A percentile compares a stretch with the other conserved stretches of the same genome.
These are phyloP conservation scores for Epinephelus coioides DNA, from an alignment of 2,797 vertebrate genomes.

Conservation along the genomic window DNA sequence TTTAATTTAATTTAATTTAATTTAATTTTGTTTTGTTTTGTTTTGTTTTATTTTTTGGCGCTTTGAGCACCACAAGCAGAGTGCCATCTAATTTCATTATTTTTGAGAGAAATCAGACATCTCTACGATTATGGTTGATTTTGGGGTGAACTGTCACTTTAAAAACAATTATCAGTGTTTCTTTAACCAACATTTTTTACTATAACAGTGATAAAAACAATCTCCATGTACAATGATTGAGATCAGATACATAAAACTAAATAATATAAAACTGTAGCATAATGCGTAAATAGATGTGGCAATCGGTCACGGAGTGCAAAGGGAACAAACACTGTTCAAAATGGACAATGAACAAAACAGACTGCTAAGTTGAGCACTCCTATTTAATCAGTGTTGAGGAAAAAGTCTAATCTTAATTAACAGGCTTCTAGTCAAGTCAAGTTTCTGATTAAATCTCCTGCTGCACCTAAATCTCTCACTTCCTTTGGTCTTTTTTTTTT, in stretches of 20 bases:
- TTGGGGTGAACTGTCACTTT: too few relatives aligned
- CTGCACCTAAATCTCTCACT: slow-evolving; percentile 23
- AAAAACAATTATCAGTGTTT: too few relatives aligned
- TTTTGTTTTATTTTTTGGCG: too few relatives aligned
- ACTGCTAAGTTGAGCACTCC: slow-evolving; percentile 33
- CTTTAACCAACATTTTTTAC: too few relatives aligned
- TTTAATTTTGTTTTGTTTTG: too few relatives aligned
- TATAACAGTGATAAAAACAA: too few relatives aligned
- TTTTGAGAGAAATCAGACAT: too few relatives aligned
- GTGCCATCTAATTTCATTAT: too few relatives aligned
- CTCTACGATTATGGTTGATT: too few relatives aligned
- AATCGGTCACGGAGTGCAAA: not conserved
- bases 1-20: too few relatives aligned
- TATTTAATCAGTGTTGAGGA: slow-evolving; percentile 30
- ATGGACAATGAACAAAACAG: slow-evolving; percentile 30
- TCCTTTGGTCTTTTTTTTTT: slow-evolving; percentile 3
- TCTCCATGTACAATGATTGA: not conserved
- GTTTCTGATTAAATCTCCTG: slow-evolving; percentile 30
- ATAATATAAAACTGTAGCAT: not conserved
- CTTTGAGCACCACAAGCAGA: too few relatives aligned
- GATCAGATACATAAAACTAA: not conserved
- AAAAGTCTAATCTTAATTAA: slow-evolving; percentile 49
- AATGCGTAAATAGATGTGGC: slow-evolving; percentile 10
- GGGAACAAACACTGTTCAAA: slow-evolving; percentile 19
- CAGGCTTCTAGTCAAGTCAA: slow-evolving; percentile 35